A percentile compares a stretch with the other conserved stretches of the same genome.
Evolutionary conservation across 2,797 vertebrate genomes (phyloP).

Genomic region (Sebastes flavidus): DNA sequence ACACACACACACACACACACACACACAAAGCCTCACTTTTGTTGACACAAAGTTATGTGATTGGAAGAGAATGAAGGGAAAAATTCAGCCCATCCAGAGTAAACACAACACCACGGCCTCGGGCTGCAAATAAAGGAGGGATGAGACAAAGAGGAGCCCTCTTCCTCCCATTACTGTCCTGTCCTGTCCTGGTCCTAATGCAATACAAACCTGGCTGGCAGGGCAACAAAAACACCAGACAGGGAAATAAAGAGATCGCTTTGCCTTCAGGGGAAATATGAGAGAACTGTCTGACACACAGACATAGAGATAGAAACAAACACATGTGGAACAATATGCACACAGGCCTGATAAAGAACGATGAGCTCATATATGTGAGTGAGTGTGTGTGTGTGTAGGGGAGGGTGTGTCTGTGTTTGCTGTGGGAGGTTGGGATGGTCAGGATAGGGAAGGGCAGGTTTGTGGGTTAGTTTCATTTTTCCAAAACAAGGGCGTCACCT

Average conservation of each 20-base stretch:
- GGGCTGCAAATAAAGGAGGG: conserved; percentile 65
- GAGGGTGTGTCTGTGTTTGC: conserved; percentile 47
- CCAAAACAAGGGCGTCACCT: conserved; percentile 62
- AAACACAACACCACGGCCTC: conserved; percentile 51
- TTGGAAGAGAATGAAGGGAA: conserved; percentile 25
- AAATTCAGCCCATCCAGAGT: conserved; percentile 26
- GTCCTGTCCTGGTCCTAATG: conserved; percentile 31
- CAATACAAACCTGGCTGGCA: conserved; percentile 33
- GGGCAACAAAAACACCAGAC: conserved; percentile 9
- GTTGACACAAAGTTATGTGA: conserved; percentile 41
- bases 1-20: background rate
- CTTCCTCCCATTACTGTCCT: conserved; percentile 14
- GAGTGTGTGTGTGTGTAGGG: background rate
- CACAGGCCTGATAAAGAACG: background rate
- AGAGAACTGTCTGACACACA: background rate
- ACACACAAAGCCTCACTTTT: conserved; percentile 1
- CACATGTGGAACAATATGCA: conserved; percentile 4
- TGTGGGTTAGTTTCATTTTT: conserved; percentile 52
- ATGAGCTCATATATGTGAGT: conserved; percentile 13
- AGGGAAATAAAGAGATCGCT: conserved; percentile 2
- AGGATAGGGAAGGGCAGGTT: conserved; percentile 35
- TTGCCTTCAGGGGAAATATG: conserved; percentile 1
- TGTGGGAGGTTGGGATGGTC: conserved; percentile 36
- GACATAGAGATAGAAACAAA: background rate
- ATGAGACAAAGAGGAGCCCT: conserved; percentile 63